A percentile compares a stretch with the other conserved stretches of the same genome.
Conservation (phyloP, 1,140 invertebrate species). For the Drosophila varians region DNA sequence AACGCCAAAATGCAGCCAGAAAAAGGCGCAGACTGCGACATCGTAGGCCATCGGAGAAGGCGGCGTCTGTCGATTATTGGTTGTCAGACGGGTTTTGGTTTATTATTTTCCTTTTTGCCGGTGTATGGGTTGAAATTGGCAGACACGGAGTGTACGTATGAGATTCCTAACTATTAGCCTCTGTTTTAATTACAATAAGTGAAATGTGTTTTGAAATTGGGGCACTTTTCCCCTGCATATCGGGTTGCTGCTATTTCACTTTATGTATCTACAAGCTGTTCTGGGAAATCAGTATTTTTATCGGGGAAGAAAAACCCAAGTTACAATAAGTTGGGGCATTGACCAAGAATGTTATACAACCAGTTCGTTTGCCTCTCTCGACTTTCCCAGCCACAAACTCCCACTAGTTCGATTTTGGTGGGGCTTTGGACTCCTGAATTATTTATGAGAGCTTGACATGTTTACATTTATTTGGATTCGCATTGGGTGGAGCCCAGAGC, state of each 20-base stretch:
- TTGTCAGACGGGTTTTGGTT: conserved; percentile 30
- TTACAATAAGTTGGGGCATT: too few species aligned
- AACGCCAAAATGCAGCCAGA: conserved; percentile 32
- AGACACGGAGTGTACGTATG: too few species aligned
- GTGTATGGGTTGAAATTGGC: conserved; percentile 35
- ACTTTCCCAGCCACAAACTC: too few species aligned
- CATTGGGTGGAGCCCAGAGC: background rate
- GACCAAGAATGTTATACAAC: conserved; percentile 11
- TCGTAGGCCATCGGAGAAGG: too few species aligned
- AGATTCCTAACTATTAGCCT: background rate
- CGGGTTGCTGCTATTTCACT: background rate
- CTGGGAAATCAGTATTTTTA: background rate
- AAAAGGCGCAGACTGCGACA: conserved; percentile 19
- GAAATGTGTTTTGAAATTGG: conserved; percentile 13
- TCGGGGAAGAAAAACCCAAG: background rate
- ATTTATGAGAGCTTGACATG: conserved; percentile 54
- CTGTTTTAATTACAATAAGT: conserved; percentile 11
- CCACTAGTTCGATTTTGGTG: background rate
- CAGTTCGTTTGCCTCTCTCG: background rate
- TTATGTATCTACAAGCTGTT: background rate
- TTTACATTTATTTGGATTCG: conserved; percentile 19
- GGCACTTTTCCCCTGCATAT: background rate
- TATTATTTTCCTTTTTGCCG: conserved; percentile 32
- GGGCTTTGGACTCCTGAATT: conserved; percentile 43
- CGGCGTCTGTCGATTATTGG: conserved; percentile 3